Evolutionary conservation across 2,888 invertebrate genomes (phyloP), one percentile per base, ranked within the genome.

Genomic region (Sussaba pulchella): DNA sequence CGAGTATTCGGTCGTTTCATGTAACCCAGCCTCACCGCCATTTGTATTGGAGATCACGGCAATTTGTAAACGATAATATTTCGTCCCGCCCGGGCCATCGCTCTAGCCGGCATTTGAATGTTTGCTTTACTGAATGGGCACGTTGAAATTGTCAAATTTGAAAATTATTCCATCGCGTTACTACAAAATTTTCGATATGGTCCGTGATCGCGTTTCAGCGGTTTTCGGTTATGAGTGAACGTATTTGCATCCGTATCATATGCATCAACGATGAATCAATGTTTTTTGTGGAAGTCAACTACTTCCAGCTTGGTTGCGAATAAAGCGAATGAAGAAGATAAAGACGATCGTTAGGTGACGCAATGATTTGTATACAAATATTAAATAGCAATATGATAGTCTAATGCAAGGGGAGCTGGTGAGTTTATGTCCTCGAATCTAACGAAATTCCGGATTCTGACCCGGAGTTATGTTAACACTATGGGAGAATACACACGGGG

Each of bases 1-100:
- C 1, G 12, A 54, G 54, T 21, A 70, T 36, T 43, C 52, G 54
- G 50, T 77, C 77, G 75, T 63, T 77, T 47, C 78, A 84, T 82
- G 84, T 81, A 85, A 84, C 83, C 81, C 66, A 72, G 78, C 83
- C 78, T 84, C 81, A 83, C 83, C 73, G 67, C 82, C 81, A 87
- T 86, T 82, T 71, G 74, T 76, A 61, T 82, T 67, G 82, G 80
- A 85, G 85, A 54, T 73, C 80, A 84, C 83, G 57, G 72, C 84
- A 85, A 88, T 87, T 87, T 87, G 86, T 88, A 85, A 83, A 84
- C 77, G 82, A 82, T 82, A 80, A 79, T 71, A 70, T 79, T 74
- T 67, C 45, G 47, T 72, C 43, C 45, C n/a, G n/a, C 45, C 52
- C 14, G 24, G 26, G 43, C 6, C 3, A 26, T 17, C 24, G 39